A percentile compares a stretch with the other conserved stretches of the same genome.
phyloP scores from a whole-genome alignment of 2,113 vertebrate species.

The Grantiella picta region DNA sequence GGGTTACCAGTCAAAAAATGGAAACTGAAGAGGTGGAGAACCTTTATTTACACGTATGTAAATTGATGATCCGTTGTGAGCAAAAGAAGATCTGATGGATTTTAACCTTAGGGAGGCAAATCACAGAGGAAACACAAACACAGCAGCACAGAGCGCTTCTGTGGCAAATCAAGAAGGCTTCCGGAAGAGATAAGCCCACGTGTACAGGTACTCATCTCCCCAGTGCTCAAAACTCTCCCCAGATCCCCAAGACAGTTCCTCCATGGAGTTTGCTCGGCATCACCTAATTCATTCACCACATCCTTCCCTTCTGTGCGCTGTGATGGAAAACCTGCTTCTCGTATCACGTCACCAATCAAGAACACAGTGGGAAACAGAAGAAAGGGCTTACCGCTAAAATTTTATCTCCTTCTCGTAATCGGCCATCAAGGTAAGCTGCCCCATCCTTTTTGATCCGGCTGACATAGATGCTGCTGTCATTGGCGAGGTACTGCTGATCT shows the following conservation, averaged over 20 bases:
- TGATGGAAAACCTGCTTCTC: background rate
- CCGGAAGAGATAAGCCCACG: background rate
- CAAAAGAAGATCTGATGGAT: background rate
- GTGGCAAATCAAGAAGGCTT: background rate
- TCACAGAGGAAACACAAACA: background rate
- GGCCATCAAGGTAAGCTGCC: slow-evolving; percentile 88
- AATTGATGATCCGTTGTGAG: background rate
- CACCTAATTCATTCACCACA: background rate
- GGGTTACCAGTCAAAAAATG: background rate
- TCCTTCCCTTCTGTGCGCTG: background rate
- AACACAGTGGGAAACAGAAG: background rate
- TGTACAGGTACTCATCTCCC: background rate
- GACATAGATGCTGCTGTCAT: slow-evolving; percentile 92
- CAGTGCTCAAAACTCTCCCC: background rate
- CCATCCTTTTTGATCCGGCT: slow-evolving; percentile 92
- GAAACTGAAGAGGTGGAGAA: background rate
- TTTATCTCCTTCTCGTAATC: slow-evolving; percentile 92
- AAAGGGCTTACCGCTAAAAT: slow-evolving; percentile 85
- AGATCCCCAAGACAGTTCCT: background rate
- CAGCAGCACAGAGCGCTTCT: background rate
- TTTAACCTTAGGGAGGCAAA: background rate
- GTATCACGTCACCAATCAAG: background rate
- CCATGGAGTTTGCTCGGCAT: background rate
- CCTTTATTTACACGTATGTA: background rate
- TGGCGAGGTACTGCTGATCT: slow-evolving; percentile 85